These are phyloP conservation scores for Parnassius apollo DNA, from an alignment of 2,888 invertebrate species.

Conservation along the genomic window DNA sequence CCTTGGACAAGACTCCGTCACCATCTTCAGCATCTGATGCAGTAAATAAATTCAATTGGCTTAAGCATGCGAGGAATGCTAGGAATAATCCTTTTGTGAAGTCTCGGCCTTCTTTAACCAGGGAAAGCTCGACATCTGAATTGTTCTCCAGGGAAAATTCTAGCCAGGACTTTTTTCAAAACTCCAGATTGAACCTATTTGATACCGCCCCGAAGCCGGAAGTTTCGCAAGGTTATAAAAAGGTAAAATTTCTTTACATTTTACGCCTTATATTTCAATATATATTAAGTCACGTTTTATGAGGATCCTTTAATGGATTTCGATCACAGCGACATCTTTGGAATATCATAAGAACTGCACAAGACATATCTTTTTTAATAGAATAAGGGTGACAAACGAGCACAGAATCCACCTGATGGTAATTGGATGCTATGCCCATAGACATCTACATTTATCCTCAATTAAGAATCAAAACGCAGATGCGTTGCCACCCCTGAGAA, in stretches of 20 bases:
- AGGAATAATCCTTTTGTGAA: constrained; percentile 69
- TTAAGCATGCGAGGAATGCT: constrained; percentile 55
- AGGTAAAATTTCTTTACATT: constrained; percentile 44
- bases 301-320: too few relatives aligned
- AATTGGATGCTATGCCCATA: too few relatives aligned
- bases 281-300: too few relatives aligned
- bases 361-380: too few relatives aligned
- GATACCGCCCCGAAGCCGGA: constrained; percentile 71
- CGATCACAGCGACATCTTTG: too few relatives aligned
- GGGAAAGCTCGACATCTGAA: constrained; percentile 68
- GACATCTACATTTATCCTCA: too few relatives aligned
- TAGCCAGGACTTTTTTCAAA: constrained; percentile 69
- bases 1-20: constrained; percentile 53
- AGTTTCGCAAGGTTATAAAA: constrained; percentile 46
- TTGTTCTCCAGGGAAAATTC: constrained; percentile 69
- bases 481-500: too few relatives aligned
- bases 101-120: constrained; percentile 59
- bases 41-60: constrained; percentile 64
- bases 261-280: too few relatives aligned
- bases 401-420: too few relatives aligned
- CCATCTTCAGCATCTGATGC: constrained; percentile 52
- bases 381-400: too few relatives aligned
- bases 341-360: too few relatives aligned
- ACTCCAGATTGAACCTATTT: constrained; percentile 67
- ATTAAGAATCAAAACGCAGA: too few relatives aligned